Percentiles rank a stretch among this genome's conserved stretches.
phyloP scores from a whole-genome alignment of 1,140 invertebrate genomes.

The Lamellibrachia luymesi region DNA sequence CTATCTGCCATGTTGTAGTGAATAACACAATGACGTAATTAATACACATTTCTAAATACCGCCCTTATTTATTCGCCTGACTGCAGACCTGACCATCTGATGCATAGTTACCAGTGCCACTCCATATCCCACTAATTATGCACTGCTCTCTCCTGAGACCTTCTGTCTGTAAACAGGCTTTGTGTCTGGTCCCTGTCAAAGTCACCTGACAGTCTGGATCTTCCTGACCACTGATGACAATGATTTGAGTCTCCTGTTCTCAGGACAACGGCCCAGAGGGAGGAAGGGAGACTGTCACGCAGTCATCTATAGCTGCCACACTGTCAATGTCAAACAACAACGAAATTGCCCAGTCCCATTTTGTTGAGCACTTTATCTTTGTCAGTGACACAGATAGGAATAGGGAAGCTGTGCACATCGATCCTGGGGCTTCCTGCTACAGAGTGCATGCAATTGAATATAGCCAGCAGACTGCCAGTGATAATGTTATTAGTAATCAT shows the following conservation, averaged over 20 bases:
- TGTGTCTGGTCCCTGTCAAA: neutral
- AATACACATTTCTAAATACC: neutral
- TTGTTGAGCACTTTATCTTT: neutral
- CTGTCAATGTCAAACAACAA: neutral
- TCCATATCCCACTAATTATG: neutral
- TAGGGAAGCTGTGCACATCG: neutral
- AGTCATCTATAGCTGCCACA: neutral
- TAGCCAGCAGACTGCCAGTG: neutral
- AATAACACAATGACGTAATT: neutral
- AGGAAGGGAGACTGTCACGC: neutral
- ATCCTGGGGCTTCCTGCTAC: no score
- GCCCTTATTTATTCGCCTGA: neutral
- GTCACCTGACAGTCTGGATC: neutral
- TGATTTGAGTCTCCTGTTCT: neutral
- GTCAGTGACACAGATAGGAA: neutral
- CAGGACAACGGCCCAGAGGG: neutral
- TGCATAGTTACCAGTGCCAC: neutral
- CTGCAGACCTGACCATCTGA: neutral
- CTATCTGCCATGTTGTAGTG: neutral
- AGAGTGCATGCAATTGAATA: neutral
- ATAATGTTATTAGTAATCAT: neutral
- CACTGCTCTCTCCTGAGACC: neutral
- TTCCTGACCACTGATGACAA: neutral
- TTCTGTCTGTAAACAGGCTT: neutral
- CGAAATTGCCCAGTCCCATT: neutral